Evolutionary conservation across 2,888 invertebrate species (phyloP), one percentile per base, ranked within the genome.

Genomic region (Leucophenga montana): DNA sequence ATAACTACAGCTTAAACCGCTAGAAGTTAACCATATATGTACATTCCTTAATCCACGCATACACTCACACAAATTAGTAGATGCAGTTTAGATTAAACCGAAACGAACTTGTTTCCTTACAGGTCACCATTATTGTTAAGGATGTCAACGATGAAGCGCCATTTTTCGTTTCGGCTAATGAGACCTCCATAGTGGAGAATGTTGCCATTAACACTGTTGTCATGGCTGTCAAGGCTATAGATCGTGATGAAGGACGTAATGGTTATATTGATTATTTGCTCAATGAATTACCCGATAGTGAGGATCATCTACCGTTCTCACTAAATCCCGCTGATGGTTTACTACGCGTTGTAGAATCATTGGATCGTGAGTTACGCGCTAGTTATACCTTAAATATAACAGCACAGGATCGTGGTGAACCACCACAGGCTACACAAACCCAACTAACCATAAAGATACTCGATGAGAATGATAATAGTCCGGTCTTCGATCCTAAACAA

Each of bases 111-210:
- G 6, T 4, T 50, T 11, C 69, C 70, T 82, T 88, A 77, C 90
- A 97, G 96, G 96, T 97, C 69, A 94, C 94, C 66, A 93, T 97
- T 76, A 92, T 94, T 73, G 90, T 98, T 67, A 93, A 95, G 86
- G 97, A 98, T 89, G 94, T 96, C 74, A 97, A 98, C 89, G 97
- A 98, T 88, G 94, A 95, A 91, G 92, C 94, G 48, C 97, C 97
- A 4, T 93, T 93, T 85, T 96, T 97, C 89, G 91, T 94, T 75
- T 94, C 95, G 4, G 91, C 94, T 22, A 94, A 95, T 85, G 92
- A 93, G 84, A 95, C 96, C 44, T 90, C 93, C 48, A 92, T 97
- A 16, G 91, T 93, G 72, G 97, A 97, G 90, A 97, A 97, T 88
- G 94, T 95, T 72, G 93, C 95, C 13, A 88, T 93, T 54, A 96